Percentiles rank a stretch among this genome's conserved stretches.
These are phyloP conservation scores for Odontamblyopus lacepedii DNA, from an alignment of 2,797 vertebrate species.

Conservation along the genomic window DNA sequence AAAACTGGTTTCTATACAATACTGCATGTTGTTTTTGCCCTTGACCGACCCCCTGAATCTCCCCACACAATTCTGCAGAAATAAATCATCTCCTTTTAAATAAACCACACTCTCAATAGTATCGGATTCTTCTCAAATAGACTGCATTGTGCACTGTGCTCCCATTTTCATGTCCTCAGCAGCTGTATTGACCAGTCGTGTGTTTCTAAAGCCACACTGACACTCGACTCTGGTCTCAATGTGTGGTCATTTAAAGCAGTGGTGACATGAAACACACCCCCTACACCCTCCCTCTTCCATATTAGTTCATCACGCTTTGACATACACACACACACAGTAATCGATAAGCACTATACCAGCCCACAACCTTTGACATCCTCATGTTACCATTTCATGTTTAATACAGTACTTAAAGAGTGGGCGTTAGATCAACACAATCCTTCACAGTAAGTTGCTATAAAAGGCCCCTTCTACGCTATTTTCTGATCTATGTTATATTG, in stretches of 20 bases:
- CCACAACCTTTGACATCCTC: slow-evolving; percentile 11
- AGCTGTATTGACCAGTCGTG: slow-evolving; percentile 13
- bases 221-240: slow-evolving; percentile 10
- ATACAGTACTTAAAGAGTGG: slow-evolving; percentile 29
- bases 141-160: slow-evolving; percentile 3
- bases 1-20: neutral
- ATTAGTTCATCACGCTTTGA: slow-evolving; percentile 6
- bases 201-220: slow-evolving; percentile 14
- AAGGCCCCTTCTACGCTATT: no score
- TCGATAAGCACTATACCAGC: slow-evolving; percentile 14
- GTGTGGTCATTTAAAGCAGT: slow-evolving; percentile 16
- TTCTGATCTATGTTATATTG: no score
- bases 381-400: slow-evolving; percentile 20
- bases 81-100: slow-evolving; percentile 1
- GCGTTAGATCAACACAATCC: slow-evolving; percentile 37
- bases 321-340: slow-evolving; percentile 14
- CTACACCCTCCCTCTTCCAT: slow-evolving; percentile 19
- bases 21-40: neutral
- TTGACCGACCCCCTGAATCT: neutral
- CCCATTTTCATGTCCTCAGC: slow-evolving; percentile 17
- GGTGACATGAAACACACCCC: slow-evolving; percentile 18
- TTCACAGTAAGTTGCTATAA: slow-evolving; percentile 26
- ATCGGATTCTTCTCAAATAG: slow-evolving; percentile 1
- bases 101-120: slow-evolving; percentile 2
- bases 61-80: neutral